Base-by-base conservation (phyloP, 2,797 vertebrate species). In the Thamnophis elegans region DNA sequence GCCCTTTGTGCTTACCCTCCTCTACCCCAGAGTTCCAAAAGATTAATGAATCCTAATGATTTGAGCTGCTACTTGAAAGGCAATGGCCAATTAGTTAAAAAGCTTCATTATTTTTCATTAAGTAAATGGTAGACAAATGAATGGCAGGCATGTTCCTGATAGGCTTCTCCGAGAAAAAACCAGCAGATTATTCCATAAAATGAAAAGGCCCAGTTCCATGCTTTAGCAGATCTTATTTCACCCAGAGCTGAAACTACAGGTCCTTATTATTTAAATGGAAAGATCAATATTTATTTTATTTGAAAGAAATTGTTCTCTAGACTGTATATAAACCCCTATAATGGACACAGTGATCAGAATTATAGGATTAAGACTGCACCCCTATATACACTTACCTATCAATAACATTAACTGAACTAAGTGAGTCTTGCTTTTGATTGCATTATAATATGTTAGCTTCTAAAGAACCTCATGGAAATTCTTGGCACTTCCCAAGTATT, bases 401-500 rank as follows among this genome's bases (percentile, higher is more conserved):
- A 58, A 20, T n/a, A 92, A 26, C 4, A 58, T 36, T 42, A 26
- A 92, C 22, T 58, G 26, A 88, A 32, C 16, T 47, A 54, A 73
- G n/a, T 32, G 42, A 55, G 18, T 11, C 36, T 78, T 78, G 32
- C 65, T 78, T 88, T 36, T 87, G 32, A 51, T 88, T 58, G 54
- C 55, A 89, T 13, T 82, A 56, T 88, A 88, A 25, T 0, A 5
- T 47, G 90, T 47, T 58, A 90, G 4, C n/a, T 42, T 16, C 92
- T 94, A n/a, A 65, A 90, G 53, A 58, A 54, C 90, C 91, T 22
- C 47, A 85, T 56, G 59, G 68, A 92, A 89, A 59, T 85, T 92
- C 82, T 94, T 42, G 59, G 93, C 94, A 92, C 68, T 82, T 59
- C 91, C 68, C 55, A 92, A 92, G 55, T n/a, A 53, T 54, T 90